Base-by-base conservation (phyloP, 2,797 vertebrate genomes). In the Dallia pectoralis region DNA sequence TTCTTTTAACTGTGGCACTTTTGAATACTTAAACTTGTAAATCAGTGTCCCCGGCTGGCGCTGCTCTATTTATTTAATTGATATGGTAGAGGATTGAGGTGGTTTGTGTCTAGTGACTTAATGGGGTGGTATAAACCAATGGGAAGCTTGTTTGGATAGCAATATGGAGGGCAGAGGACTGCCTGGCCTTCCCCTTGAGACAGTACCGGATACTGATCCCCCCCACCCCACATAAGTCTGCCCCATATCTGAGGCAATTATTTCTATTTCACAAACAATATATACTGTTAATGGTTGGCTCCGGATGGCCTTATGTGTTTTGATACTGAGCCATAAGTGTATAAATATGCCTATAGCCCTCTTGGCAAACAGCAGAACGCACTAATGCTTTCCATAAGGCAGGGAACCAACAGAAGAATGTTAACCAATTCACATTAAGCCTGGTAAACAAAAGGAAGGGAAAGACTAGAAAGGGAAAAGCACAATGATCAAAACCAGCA, bases 371-470 rank as follows among this genome's bases (percentile, higher is more conserved):
- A 72, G 76, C 70, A 9, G 12, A 49, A 14, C 62, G 76, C 78
- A 79, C 69, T 89, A 90, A 92, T 92, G 79, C 74, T 76, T 89
- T 90, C 89, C 91, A 92, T 87, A 87, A 81, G 74, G 81, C 74
- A 81, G 75, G 69, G 74, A 61, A 84, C 78, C 83, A 82, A 85
- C 76, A 66, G 73, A 84, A 80, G 81, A 87, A 87, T 87, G 87
- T 83, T 87, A 86, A 82, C 82, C 82, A 83, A 86, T 88, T 88
- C 79, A 79, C 76, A 73, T 89, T 87, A 72, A 77, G 73, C 72
- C 77, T 74, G 74, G 69, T 84, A 91, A 89, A 86, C 85, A 87
- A 71, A n/a, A 82, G 75, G 66, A 77, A 75, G 73, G 79, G 72
- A 74, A 40, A 75, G 71, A 75, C 70, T 14, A 73, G 70, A 74